Percentiles rank a stretch among this genome's conserved stretches.
Conservation (phyloP, 2,888 invertebrate genomes). For the Fragum whitleyi region DNA sequence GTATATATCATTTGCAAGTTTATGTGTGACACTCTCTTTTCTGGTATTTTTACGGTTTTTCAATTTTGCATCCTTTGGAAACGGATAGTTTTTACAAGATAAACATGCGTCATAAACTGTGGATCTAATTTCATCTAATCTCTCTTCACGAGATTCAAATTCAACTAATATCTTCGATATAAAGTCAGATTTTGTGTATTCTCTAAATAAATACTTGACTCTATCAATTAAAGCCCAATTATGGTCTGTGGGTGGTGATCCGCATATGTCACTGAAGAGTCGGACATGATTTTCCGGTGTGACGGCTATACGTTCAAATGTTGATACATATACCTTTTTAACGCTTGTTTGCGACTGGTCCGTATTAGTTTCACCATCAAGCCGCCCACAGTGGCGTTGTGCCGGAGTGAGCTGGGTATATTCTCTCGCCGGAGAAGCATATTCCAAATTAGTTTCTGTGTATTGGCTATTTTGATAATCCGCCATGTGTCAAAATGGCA, state of each 20-base stretch:
- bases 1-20: conserved; percentile 3
- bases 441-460: too few relatives aligned
- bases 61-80: not conserved
- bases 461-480: too few relatives aligned
- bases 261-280: not conserved
- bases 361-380: not conserved
- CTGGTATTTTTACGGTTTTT: not conserved
- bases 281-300: not conserved
- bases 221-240: conserved; percentile 1
- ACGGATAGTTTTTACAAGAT: not conserved
- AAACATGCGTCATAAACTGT: not conserved
- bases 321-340: not conserved
- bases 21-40: not conserved
- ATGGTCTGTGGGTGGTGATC: not conserved
- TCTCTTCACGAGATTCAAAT: not conserved
- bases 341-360: not conserved
- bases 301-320: not conserved
- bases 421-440: too few relatives aligned
- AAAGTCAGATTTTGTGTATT: not conserved
- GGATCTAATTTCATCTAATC: not conserved
- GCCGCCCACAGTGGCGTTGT: not conserved
- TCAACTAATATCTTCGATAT: not conserved
- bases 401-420: not conserved
- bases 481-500: too few relatives aligned
- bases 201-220: not conserved